Evolutionary conservation across 2,797 vertebrate genomes (phyloP), one percentile per base, ranked within the genome.

Genomic region (Peromyscus melanophrys): DNA sequence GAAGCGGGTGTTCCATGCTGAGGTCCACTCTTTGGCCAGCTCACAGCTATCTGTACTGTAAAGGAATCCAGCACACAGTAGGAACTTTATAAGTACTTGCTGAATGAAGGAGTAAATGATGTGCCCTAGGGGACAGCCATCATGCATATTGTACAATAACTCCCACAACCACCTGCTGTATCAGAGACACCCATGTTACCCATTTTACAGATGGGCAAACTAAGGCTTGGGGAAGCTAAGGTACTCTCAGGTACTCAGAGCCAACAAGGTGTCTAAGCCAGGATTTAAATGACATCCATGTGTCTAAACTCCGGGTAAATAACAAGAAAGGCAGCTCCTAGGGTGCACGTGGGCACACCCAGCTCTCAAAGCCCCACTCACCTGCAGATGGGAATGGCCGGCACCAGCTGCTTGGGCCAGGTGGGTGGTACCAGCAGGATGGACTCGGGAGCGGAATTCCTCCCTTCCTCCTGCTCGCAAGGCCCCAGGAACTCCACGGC

Each of bases 321-420:
- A 6, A 55, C 46, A 71, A 52, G 40, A 73, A 63, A 71, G 12
- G 10, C 40, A 37, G 34, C 43, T 29, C 43, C 27, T 76, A 25
- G 12, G 27, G 29, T 11, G 8, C 71, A 25, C 73, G 27, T 12
- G 46, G 43, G 46, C 9, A 27, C 43, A 2, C 31, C 37, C 73
- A 6, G 7, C 34, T 77, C 73, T 63, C 29, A 12, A 8, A 85
- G 23, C 2, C 31, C 6, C 2, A 69, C 97, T 92, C 98, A 99
- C 99, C 99, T 99, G 99, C 99, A 99, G 98, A 99, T 98, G 0
- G 99, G 99, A 84, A 99, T 99, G 21, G 99, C 99, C 1, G 99
- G 99, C 89, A 99, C 99, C 98, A 99, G 98, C 31, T 99, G 99
- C 98, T 99, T 99, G 95, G 99, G 98, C 99, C 99, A 99, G 61